phyloP scores from a whole-genome alignment of 1,140 invertebrate species.

The Oryctes rhinoceros region DNA sequence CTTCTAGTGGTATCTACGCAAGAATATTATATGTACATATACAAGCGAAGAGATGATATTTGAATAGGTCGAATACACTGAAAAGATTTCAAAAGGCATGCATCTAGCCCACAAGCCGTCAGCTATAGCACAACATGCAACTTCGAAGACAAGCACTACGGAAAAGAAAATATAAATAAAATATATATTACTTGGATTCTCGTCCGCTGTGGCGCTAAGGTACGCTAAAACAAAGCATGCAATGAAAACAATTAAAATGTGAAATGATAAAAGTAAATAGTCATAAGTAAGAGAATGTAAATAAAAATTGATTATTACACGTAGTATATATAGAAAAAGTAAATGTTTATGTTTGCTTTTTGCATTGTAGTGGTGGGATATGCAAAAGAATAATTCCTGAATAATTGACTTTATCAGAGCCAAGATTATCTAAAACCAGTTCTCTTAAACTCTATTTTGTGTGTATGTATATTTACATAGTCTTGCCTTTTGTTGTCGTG shows the following conservation, averaged over 20 bases:
- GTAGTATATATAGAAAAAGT: neutral
- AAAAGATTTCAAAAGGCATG: neutral
- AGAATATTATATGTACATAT: neutral
- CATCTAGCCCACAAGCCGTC: conserved; percentile 21
- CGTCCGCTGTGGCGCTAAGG: conserved; percentile 52
- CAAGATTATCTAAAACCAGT: too few relatives aligned
- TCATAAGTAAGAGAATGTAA: conserved; percentile 19
- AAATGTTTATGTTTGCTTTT: conserved; percentile 19
- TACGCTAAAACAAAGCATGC: conserved; percentile 59
- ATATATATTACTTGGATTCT: conserved; percentile 55
- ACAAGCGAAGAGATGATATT: neutral
- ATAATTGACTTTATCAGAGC: too few relatives aligned
- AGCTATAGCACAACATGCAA: conserved; percentile 15
- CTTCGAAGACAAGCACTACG: neutral
- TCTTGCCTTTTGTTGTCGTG: neutral
- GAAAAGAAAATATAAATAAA: conserved; percentile 43
- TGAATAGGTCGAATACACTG: neutral
- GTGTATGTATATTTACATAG: neutral
- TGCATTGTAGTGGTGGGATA: neutral
- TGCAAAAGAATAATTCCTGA: neutral
- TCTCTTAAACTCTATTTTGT: neutral
- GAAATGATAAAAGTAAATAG: conserved; percentile 35
- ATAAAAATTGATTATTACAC: conserved; percentile 8
- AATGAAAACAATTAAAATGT: conserved; percentile 48
- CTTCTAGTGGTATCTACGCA: neutral